Evolutionary conservation across 37 sponge, comb jelly and placozoan species (phyloP).

Genomic region (Axinella damicornis): DNA sequence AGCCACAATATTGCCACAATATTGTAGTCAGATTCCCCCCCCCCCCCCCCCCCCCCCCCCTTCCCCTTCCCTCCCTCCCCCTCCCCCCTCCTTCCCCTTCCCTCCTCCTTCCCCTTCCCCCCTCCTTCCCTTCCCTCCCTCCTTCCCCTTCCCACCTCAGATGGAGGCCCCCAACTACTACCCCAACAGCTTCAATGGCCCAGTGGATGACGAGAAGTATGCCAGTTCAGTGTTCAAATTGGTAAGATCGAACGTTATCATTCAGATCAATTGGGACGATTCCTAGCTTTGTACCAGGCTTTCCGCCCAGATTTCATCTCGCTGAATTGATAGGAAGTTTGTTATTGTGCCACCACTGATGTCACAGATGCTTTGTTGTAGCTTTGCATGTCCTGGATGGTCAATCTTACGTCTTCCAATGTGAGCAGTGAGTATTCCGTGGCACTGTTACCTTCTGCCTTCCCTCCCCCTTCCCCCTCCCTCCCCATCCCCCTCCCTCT

Average conservation of each 20-base stretch:
- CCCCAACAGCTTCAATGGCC: slow-evolving; percentile 91
- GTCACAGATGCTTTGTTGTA: no score
- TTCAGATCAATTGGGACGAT: no score
- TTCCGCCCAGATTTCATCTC: no score
- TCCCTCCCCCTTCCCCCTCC: background rate
- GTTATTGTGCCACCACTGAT: no score
- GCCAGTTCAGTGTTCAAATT: background rate
- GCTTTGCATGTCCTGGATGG: no score
- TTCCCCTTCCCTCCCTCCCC: background rate
- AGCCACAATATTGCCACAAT: no score
- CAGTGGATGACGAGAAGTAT: slow-evolving; percentile 53
- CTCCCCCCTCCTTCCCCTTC: background rate
- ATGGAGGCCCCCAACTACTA: slow-evolving; percentile 90
- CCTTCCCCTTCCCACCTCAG: slow-evolving; percentile 12
- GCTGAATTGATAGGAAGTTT: no score
- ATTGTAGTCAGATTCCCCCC: no score
- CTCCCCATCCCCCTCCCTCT: background rate
- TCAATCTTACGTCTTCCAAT: no score
- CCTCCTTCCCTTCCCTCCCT: background rate
- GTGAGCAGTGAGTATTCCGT: no score
- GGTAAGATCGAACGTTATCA: background rate
- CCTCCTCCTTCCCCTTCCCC: background rate
- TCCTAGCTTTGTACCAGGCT: no score
- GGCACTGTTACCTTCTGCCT: background rate
- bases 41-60: background rate